Percentiles rank a stretch among this genome's conserved stretches.
Conservation (phyloP, 1,140 invertebrate species). For the Phymorhynchus buccinoides region DNA sequence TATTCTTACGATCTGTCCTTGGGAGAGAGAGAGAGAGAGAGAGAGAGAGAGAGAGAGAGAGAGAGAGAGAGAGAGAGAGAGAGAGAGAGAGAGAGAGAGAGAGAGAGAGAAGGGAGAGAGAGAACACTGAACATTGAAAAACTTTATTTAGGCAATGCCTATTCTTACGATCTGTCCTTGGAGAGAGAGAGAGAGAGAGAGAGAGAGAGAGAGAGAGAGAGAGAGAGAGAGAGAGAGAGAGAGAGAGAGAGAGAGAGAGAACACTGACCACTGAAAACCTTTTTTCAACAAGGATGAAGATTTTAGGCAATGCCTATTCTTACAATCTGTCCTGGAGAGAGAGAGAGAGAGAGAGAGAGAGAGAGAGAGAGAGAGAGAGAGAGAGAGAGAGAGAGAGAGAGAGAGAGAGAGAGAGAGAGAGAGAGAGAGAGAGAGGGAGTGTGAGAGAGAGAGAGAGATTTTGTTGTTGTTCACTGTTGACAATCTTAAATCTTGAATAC, state of each 20-base stretch:
- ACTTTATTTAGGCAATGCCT: no score
- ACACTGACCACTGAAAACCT: background rate
- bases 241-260: background rate
- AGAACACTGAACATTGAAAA: no score
- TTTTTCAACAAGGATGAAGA: no score
- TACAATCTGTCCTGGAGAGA: no score
- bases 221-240: conserved; percentile 8
- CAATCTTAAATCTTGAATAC: no score
- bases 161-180: no score
- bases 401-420: background rate
- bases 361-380: conserved; percentile 20
- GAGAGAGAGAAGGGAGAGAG: background rate
- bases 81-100: background rate
- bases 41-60: conserved; percentile 8
- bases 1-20: no score
- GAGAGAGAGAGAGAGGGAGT: conserved; percentile 2
- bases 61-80: background rate
- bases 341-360: conserved; percentile 29
- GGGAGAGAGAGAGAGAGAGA: no score
- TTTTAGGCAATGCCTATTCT: no score
- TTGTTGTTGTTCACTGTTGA: background rate
- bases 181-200: no score
- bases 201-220: conserved; percentile 5
- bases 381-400: conserved; percentile 2
- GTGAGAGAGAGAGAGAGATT: background rate